These are phyloP conservation scores for Phocoena sinus DNA, from an alignment of 2,113 vertebrate species.

Conservation along the genomic window DNA sequence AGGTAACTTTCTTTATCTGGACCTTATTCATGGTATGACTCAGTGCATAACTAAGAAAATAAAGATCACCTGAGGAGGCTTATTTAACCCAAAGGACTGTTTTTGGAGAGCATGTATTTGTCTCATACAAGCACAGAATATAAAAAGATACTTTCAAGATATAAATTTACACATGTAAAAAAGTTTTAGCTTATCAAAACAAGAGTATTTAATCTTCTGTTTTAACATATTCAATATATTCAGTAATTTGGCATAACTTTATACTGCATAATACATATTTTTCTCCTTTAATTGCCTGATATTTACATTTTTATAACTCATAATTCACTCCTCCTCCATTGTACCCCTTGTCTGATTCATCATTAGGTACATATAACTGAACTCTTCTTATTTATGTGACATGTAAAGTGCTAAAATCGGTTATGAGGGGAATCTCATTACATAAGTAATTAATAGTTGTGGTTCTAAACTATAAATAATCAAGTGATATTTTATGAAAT, in stretches of 20 bases:
- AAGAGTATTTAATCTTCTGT: background rate
- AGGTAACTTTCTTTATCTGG: background rate
- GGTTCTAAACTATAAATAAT: background rate
- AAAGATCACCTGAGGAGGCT: background rate
- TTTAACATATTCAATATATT: background rate
- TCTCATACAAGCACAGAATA: background rate
- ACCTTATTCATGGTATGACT: background rate
- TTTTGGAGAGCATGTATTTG: background rate
- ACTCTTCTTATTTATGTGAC: background rate
- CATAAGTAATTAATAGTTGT: background rate
- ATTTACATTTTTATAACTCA: background rate
- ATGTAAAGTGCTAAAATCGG: background rate
- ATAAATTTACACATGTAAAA: background rate
- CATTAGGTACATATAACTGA: background rate
- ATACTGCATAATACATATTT: background rate
- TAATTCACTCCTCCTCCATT: background rate
- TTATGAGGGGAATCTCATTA: background rate
- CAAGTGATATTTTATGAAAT: background rate
- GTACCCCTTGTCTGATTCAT: background rate
- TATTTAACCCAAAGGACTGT: background rate
- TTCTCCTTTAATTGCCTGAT: background rate
- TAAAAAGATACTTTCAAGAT: background rate
- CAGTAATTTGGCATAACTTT: background rate
- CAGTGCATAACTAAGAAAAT: background rate
- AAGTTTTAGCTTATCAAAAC: background rate